These are phyloP conservation scores for Puntigrus tetrazona DNA, from an alignment of 2,113 vertebrate species.

Conservation along the genomic window DNA sequence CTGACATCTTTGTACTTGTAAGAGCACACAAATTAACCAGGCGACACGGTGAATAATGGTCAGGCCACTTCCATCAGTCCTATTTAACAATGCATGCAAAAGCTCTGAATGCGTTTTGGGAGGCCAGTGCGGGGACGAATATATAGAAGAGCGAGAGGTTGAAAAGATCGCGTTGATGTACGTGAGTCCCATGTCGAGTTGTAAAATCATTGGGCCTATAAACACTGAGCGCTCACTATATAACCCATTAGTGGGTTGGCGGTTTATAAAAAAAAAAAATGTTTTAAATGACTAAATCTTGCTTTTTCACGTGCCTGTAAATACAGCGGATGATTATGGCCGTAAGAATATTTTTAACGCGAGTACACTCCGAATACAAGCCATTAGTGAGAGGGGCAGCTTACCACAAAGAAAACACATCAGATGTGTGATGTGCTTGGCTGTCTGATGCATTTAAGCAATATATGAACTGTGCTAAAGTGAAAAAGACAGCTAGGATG, in stretches of 20 bases:
- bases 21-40: conserved; percentile 81
- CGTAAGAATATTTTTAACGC: conserved; percentile 1
- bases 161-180: conserved; percentile 17
- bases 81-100: conserved; percentile 80
- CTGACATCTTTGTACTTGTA: conserved; percentile 83
- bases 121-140: conserved; percentile 5
- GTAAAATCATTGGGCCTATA: conserved; percentile 9
- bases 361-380: neutral
- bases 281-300: conserved; percentile 37
- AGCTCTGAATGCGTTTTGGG: conserved; percentile 50
- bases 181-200: neutral
- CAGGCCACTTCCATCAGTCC: conserved; percentile 73
- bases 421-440: conserved; percentile 29
- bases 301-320: conserved; percentile 17
- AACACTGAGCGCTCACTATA: conserved; percentile 20
- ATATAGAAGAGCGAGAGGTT: conserved; percentile 23
- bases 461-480: conserved; percentile 32
- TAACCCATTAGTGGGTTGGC: conserved; percentile 21
- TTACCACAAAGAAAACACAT: conserved; percentile 40
- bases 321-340: conserved; percentile 16
- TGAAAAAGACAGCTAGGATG: conserved; percentile 36
- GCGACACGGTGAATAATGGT: conserved; percentile 76
- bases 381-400: conserved; percentile 35
- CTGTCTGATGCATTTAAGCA: conserved; percentile 32
- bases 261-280: conserved; percentile 3